Base-by-base conservation (phyloP, 2,888 invertebrate genomes). In the Mycogona germanica region DNA sequence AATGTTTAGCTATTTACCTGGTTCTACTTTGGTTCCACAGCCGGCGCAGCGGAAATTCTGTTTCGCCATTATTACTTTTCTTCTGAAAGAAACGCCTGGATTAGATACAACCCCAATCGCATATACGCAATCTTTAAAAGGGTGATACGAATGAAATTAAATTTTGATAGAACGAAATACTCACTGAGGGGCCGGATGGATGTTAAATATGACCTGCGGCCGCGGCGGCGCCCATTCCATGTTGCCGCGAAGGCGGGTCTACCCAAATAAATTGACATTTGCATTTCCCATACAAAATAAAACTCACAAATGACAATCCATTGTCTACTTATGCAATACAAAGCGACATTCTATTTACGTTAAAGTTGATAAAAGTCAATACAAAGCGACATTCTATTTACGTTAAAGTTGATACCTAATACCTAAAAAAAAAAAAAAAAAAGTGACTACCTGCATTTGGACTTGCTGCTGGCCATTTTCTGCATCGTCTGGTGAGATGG, bases 161-260 rank as follows among this genome's bases (percentile, higher is more conserved):
- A 23, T 14, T 40, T 23, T 25, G 14, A 29, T 29, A 28, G 26
- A 28, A 17, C 32, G 32, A 23, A 45, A 47, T 23, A 38, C 76
- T 73, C 74, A 85, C 84, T 76, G 76, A 40, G 78, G 77, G 12
- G 75, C 60, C 3, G 80, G 78, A 71, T 86, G 85, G 54, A 81
- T 73, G 2, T 82, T 85, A 63, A 86, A 84, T 60, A 88, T 87
- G 50, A 87, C 82, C 70, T 87, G 87, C 30, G 82, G 78, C 55
- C 87, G 72, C 0, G 87, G 87, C 14, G 87, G 87, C 0, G 87
- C 87, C 87, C 87, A 88, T 64, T 84, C 83, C 46, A 75, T 68
- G 14, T 84, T 87, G 6, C 87, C 87, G 35, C 87, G 73, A 23
- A 84, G 70, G 25, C 79, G 71, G 40, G 75, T 73, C 60, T 71